Percentiles rank a stretch among this genome's conserved stretches.
phyloP scores from a whole-genome alignment of 2,797 vertebrate genomes.

The Gephyroberyx darwinii region DNA sequence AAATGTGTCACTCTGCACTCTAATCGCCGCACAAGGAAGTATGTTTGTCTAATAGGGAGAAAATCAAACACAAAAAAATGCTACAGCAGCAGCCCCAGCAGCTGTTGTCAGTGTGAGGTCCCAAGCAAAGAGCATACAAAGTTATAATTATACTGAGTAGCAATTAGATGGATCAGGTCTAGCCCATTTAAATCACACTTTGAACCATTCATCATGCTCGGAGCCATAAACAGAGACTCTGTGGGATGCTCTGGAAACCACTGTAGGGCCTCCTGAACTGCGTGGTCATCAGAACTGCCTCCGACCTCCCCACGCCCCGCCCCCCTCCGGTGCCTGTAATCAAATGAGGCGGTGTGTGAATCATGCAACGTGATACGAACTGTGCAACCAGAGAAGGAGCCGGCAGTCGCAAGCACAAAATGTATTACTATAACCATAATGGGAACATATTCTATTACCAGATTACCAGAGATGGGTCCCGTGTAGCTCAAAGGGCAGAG shows the following conservation, averaged over 20 bases:
- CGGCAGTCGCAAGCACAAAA: conserved; percentile 49
- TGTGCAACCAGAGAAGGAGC: conserved; percentile 46
- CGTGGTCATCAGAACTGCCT: conserved; percentile 71
- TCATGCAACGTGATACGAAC: conserved; percentile 63
- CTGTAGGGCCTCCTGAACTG: conserved; percentile 51
- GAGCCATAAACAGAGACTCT: conserved; percentile 52
- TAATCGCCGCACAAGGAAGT: conserved; percentile 16
- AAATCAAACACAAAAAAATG: conserved; percentile 37
- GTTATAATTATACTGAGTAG: conserved; percentile 65
- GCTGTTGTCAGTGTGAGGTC: conserved; percentile 38
- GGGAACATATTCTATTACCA: conserved; percentile 7
- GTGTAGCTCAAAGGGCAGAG: conserved; percentile 4
- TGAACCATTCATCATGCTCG: conserved; percentile 57
- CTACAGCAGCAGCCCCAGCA: conserved; percentile 28
- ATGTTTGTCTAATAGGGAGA: conserved; percentile 12
- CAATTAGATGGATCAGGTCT: conserved; percentile 63
- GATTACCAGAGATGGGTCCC: conserved; percentile 29
- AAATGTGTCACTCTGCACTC: conserved; percentile 13
- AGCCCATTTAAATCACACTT: conserved; percentile 65
- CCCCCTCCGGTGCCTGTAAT: conserved; percentile 67
- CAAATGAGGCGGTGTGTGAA: conserved; percentile 70
- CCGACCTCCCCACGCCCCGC: conserved; percentile 43
- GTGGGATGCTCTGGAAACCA: conserved; percentile 60
- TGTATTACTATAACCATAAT: conserved; percentile 48
- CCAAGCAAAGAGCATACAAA: conserved; percentile 52